Evolutionary conservation across 1,140 invertebrate genomes (phyloP), one percentile per base, ranked within the genome.

Genomic region (Drosophila bocqueti): DNA sequence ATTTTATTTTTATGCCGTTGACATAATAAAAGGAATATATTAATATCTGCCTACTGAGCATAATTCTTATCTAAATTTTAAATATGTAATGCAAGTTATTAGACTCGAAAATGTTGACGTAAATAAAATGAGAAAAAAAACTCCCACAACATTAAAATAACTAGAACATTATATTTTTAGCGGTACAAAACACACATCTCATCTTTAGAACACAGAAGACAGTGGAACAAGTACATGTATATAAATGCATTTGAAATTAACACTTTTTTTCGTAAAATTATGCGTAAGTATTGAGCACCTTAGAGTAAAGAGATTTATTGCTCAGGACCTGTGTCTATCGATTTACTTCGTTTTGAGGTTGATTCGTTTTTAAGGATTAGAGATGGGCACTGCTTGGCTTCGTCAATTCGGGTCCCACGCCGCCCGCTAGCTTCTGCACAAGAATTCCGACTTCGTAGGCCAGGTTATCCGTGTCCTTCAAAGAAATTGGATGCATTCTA

Each of bases 361-460:
- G 16, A 24, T 26, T 57, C 40, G 65, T 49, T 38, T 60, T 21
- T 36, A 46, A 5, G 29, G 42, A 68, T 76, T 91, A 93, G 47
- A 93, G 79, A 52, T 93, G 92, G 73, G 92, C 77, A 79, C 76
- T 92, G 49, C 60, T 79, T 29, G 94, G 93, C 65, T 94, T 65
- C 10, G 89, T 81, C 4, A 95, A 94, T 57, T 94, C 92, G 15
- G 93, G 92, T 3, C 95, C 95, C 7, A 96, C 94, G 16, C 97
- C 97, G 9, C 95, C 96, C 18, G 97, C 97, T 29, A 96, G 76
- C 75, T 96, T 94, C 86, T 96, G 96, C 3, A 99, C 97, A 36
- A 95, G 94, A 69, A 94, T 77, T 4, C 96, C 95, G 8, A 99
- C 96, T 93, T 98, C 95, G 34, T 95, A 93, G 8, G 96, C 96